Percentiles rank a stretch among this genome's conserved stretches.
These are phyloP conservation scores for Criorhina ranunculi DNA, from an alignment of 2,888 invertebrate genomes.

Conservation along the genomic window DNA sequence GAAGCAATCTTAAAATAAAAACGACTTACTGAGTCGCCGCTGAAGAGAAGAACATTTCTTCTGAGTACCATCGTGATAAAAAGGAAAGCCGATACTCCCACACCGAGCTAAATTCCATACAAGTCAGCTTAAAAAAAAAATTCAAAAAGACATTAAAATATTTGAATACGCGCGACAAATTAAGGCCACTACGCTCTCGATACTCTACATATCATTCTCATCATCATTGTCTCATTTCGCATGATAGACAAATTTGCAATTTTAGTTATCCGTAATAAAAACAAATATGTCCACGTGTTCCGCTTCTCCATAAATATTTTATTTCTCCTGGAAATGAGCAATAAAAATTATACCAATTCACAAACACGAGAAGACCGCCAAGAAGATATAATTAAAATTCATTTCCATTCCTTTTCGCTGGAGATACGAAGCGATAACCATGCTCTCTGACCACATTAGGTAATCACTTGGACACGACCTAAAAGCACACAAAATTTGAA, in stretches of 20 bases:
- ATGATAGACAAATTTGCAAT: constrained; percentile 26
- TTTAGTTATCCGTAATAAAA: constrained; percentile 35
- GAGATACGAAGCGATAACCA: constrained; percentile 1
- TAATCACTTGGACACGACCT: constrained; percentile 17
- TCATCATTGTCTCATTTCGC: neutral
- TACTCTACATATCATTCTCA: neutral
- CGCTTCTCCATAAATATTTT: constrained; percentile 45
- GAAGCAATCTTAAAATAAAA: too few relatives aligned
- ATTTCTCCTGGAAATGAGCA: constrained; percentile 34
- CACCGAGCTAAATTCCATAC: neutral
- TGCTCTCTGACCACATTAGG: constrained; percentile 14
- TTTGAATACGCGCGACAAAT: neutral
- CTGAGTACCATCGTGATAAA: too few relatives aligned
- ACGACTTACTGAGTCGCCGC: too few relatives aligned
- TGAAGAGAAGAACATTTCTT: too few relatives aligned
- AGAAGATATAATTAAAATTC: constrained; percentile 51
- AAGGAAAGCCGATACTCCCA: too few relatives aligned
- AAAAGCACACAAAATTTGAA: neutral
- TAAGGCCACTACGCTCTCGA: neutral
- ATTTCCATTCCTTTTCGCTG: constrained; percentile 16
- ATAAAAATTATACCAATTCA: constrained; percentile 54
- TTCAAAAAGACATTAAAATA: neutral
- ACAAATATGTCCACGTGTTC: constrained; percentile 41
- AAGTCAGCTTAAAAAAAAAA: neutral
- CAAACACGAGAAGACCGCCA: constrained; percentile 8